A percentile compares a stretch with the other conserved stretches of the same genome.
Conservation (phyloP, 2,888 invertebrate genomes). For the Brachyopa scutellaris region DNA sequence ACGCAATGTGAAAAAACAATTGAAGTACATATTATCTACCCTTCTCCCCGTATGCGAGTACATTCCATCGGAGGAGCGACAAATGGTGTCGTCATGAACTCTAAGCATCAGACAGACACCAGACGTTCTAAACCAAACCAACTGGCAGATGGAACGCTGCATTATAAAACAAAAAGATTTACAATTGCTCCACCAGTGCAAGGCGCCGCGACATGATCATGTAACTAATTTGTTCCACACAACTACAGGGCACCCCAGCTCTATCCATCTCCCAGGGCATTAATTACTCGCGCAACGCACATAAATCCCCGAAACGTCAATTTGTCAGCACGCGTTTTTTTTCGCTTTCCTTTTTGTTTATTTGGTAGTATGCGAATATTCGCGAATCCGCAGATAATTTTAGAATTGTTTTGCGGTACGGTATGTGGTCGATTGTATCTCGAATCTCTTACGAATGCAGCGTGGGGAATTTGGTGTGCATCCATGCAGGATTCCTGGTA, state of each 20-base stretch:
- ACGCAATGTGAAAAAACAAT: slow-evolving; percentile 58
- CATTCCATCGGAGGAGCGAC: slow-evolving; percentile 16
- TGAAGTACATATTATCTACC: slow-evolving; percentile 51
- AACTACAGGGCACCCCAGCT: slow-evolving; percentile 48
- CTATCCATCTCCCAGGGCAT: slow-evolving; percentile 65
- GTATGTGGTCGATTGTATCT: background rate
- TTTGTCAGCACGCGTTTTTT: slow-evolving; percentile 62
- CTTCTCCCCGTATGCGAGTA: no score
- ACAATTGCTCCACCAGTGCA: slow-evolving; percentile 51
- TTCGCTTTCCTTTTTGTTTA: background rate
- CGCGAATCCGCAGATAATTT: slow-evolving; percentile 32
- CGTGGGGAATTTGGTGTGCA: slow-evolving; percentile 21
- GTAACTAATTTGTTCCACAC: slow-evolving; percentile 69
- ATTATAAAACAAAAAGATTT: slow-evolving; percentile 13
- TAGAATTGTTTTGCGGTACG: slow-evolving; percentile 29
- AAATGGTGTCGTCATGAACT: slow-evolving; percentile 35
- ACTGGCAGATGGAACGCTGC: slow-evolving; percentile 58
- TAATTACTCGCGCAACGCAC: slow-evolving; percentile 64
- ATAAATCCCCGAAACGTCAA: slow-evolving; percentile 71
- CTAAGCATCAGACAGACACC: slow-evolving; percentile 44
- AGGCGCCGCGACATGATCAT: slow-evolving; percentile 65
- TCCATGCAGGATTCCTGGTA: no score
- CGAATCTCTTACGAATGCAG: background rate
- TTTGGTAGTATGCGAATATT: background rate
- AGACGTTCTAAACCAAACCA: slow-evolving; percentile 44